Evolutionary conservation across 2,888 invertebrate species (phyloP).

Genomic region (Meiosimyza platycephala): DNA sequence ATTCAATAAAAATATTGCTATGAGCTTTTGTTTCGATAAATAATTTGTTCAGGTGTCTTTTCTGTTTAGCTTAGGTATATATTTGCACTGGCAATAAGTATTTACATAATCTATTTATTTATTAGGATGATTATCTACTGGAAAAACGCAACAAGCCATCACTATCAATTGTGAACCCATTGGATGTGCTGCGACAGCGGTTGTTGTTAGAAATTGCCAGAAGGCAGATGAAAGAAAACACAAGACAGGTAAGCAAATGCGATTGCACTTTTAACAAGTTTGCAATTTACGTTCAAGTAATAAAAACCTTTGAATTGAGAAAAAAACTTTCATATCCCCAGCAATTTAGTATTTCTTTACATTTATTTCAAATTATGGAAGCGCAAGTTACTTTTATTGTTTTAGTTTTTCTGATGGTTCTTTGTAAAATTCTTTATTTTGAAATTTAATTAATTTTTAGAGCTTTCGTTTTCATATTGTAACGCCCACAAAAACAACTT

Average conservation of each 20-base stretch:
- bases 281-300: neutral
- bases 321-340: neutral
- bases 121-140: slow-evolving; percentile 67
- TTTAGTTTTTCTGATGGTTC: too few relatives aligned
- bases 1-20: slow-evolving; percentile 6
- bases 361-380: too few relatives aligned
- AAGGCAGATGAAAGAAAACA: slow-evolving; percentile 82
- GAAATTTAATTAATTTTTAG: too few relatives aligned
- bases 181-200: slow-evolving; percentile 87
- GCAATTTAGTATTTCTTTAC: neutral
- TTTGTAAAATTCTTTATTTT: too few relatives aligned
- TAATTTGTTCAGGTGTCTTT: neutral
- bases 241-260: slow-evolving; percentile 70
- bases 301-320: neutral
- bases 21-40: neutral
- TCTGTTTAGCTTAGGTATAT: neutral
- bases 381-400: too few relatives aligned
- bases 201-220: slow-evolving; percentile 84
- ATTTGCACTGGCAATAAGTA: neutral
- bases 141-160: slow-evolving; percentile 76
- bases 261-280: neutral
- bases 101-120: slow-evolving; percentile 22
- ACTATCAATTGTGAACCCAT: slow-evolving; percentile 86
- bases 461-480: too few relatives aligned
- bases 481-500: too few relatives aligned